Evolutionary conservation across 2,888 invertebrate genomes (phyloP).

Genomic region (Macaria notata): DNA sequence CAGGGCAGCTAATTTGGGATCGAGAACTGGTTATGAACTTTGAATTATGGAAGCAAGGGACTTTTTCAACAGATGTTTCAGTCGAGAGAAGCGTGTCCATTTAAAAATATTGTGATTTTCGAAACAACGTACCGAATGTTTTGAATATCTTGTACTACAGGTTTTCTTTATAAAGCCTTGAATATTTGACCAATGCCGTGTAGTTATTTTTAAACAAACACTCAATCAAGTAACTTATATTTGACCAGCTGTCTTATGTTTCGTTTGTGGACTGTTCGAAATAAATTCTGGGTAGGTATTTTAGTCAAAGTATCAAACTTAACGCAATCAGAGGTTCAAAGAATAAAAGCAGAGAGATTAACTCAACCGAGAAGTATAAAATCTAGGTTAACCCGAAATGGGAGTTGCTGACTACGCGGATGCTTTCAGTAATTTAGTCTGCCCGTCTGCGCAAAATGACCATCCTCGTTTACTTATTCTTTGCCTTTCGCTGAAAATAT

Average conservation of each 20-base stretch:
- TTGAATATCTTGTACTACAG: no score
- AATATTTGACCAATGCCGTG: neutral
- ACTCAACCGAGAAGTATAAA: neutral
- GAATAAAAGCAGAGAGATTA: no score
- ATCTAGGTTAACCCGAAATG: constrained; percentile 34
- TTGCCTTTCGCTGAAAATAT: constrained; percentile 35
- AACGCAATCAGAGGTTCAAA: no score
- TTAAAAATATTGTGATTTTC: neutral
- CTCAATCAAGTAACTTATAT: no score
- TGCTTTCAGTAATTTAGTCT: constrained; percentile 39
- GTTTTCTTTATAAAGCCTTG: no score
- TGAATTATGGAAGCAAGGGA: constrained; percentile 5
- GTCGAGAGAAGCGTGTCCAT: constrained; percentile 6
- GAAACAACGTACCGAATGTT: no score
- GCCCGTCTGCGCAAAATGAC: constrained; percentile 46
- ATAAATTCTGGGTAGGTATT: no score
- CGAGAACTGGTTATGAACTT: constrained; percentile 15
- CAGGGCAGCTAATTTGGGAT: constrained; percentile 17
- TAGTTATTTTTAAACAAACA: neutral
- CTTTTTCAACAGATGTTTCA: constrained; percentile 1
- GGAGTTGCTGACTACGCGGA: constrained; percentile 25
- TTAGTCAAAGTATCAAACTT: no score
- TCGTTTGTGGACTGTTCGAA: no score
- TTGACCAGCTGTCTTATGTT: no score
- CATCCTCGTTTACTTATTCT: constrained; percentile 38